Evolutionary conservation across 2,888 invertebrate genomes (phyloP).

Genomic region (Adela reaumurella): DNA sequence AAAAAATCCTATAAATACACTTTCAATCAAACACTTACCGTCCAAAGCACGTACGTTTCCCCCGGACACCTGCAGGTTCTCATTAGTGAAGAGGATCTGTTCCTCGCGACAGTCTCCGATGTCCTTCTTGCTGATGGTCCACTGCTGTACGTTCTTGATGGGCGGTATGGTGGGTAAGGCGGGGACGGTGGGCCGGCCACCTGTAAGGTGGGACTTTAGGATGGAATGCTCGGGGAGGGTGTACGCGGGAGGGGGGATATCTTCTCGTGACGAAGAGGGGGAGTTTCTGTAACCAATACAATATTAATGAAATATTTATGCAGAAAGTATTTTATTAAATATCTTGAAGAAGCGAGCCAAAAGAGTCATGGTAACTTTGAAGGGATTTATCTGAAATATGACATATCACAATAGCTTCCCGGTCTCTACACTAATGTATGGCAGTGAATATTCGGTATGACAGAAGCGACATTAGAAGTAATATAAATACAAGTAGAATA

Average conservation of each 20-base stretch:
- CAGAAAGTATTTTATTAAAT: no score
- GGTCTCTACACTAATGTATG: no score
- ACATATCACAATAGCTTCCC: no score
- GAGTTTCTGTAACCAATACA: conserved; percentile 13
- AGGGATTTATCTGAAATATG: no score
- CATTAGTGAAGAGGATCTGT: conserved; percentile 47
- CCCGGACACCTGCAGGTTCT: conserved; percentile 29
- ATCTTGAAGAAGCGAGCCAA: no score
- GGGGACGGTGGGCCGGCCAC: conserved; percentile 16
- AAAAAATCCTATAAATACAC: conserved; percentile 38
- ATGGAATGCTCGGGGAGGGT: conserved; percentile 41
- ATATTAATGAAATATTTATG: no score
- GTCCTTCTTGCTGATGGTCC: conserved; percentile 24
- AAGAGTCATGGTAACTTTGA: no score
- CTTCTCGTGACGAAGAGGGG: conserved; percentile 31
- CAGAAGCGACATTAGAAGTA: no score
- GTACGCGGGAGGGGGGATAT: conserved; percentile 36
- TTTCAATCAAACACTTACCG: conserved; percentile 31
- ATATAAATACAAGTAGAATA: no score
- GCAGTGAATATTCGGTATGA: no score
- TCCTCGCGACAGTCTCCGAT: conserved; percentile 20
- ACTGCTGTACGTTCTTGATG: conserved; percentile 36
- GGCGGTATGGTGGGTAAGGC: conserved; percentile 7
- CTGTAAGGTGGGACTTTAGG: conserved; percentile 41
- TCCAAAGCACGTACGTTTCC: conserved; percentile 25